Evolutionary conservation across 2,888 invertebrate species (phyloP).

Genomic region (Nezara viridula): DNA sequence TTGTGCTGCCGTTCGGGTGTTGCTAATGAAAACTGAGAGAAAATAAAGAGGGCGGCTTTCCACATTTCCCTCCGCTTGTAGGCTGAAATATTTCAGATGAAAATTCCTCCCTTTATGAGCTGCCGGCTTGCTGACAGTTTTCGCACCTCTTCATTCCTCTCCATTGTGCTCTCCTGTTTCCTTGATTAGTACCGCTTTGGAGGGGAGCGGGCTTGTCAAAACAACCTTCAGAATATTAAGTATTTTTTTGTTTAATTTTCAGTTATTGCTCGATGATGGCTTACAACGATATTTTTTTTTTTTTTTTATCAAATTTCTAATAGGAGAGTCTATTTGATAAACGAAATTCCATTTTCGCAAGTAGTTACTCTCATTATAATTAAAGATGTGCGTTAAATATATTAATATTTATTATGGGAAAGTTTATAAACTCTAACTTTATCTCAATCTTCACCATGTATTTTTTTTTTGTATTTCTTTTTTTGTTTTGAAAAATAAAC

Average conservation of each 20-base stretch:
- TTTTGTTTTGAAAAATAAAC: too few relatives aligned
- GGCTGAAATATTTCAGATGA: slow-evolving; percentile 29
- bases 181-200: neutral
- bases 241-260: neutral
- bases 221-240: neutral
- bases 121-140: neutral
- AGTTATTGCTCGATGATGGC: neutral
- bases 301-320: too few relatives aligned
- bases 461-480: too few relatives aligned
- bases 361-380: too few relatives aligned
- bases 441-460: too few relatives aligned
- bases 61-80: neutral
- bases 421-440: too few relatives aligned
- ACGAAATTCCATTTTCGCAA: too few relatives aligned
- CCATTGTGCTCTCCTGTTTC: slow-evolving; percentile 17
- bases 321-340: too few relatives aligned
- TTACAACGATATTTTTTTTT: too few relatives aligned
- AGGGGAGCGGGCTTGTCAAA: neutral
- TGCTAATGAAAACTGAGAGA: slow-evolving; percentile 38
- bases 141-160: slow-evolving; percentile 11
- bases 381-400: too few relatives aligned
- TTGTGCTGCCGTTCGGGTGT: slow-evolving; percentile 5
- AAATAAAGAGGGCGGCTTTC: slow-evolving; percentile 36
- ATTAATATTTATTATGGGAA: too few relatives aligned
- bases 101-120: slow-evolving; percentile 29